Evolutionary conservation across 2,888 invertebrate genomes (phyloP).

Genomic region (Noctua comes): DNA sequence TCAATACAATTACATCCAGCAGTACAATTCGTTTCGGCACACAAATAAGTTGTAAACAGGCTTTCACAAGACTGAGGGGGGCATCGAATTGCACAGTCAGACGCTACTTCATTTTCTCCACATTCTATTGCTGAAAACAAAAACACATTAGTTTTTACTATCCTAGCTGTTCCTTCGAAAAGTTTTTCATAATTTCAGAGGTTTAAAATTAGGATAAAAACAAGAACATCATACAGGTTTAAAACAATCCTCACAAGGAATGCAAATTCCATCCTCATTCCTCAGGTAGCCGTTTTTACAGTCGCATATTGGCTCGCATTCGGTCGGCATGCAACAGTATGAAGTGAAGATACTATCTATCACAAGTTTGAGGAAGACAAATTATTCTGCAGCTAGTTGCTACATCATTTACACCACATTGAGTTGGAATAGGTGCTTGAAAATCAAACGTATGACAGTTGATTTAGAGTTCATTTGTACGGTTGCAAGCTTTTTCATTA

Average conservation of each 20-base stretch:
- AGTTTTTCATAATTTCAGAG: neutral
- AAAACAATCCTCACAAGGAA: constrained; percentile 31
- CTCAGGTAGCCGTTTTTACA: constrained; percentile 59
- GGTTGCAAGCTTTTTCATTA: neutral
- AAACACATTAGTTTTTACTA: neutral
- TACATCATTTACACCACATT: constrained; percentile 64
- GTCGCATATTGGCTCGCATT: constrained; percentile 62
- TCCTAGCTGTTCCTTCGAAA: neutral
- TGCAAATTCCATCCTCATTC: constrained; percentile 37
- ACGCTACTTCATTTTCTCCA: constrained; percentile 44
- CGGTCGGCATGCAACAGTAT: constrained; percentile 12
- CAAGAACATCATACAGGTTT: neutral
- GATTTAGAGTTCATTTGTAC: neutral
- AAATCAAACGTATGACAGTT: neutral
- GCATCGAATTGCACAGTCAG: constrained; percentile 44
- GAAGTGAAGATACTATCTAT: constrained; percentile 44
- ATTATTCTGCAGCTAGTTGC: constrained; percentile 44
- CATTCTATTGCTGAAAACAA: constrained; percentile 28
- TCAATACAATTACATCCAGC: constrained; percentile 53
- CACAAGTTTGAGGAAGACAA: constrained; percentile 66
- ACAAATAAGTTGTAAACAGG: constrained; percentile 16
- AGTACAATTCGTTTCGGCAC: constrained; percentile 9
- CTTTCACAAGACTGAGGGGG: constrained; percentile 55
- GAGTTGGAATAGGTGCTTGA: constrained; percentile 51
- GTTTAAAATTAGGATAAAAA: neutral